These are phyloP conservation scores for Melanotaenia nigrans DNA, from an alignment of 2,797 vertebrate genomes.

Conservation along the genomic window DNA sequence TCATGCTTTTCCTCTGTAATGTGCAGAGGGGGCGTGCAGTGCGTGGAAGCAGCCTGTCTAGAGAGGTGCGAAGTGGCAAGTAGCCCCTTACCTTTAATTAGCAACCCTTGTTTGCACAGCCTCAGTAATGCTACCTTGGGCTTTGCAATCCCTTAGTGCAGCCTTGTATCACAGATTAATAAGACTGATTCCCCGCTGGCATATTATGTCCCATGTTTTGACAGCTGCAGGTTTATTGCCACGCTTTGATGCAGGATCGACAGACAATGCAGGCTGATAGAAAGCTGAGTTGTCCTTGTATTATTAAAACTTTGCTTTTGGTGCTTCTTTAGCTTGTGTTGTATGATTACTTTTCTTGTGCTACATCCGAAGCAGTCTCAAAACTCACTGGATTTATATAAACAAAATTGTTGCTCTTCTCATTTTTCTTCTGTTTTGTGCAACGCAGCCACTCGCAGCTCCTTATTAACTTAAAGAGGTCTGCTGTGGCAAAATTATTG, in stretches of 20 bases:
- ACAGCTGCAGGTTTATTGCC: slow-evolving; percentile 63
- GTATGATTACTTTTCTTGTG: slow-evolving; percentile 72
- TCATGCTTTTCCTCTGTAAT: slow-evolving; percentile 60
- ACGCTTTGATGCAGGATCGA: slow-evolving; percentile 49
- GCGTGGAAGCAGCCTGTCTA: slow-evolving; percentile 79
- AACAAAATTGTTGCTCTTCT: slow-evolving; percentile 30
- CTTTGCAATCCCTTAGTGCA: slow-evolving; percentile 74
- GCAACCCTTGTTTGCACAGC: slow-evolving; percentile 77
- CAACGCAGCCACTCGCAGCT: slow-evolving; percentile 28
- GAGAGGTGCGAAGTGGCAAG: slow-evolving; percentile 88
- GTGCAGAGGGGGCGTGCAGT: slow-evolving; percentile 80
- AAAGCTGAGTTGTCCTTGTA: slow-evolving; percentile 43
- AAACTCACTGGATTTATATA: slow-evolving; percentile 48
- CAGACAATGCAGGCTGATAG: slow-evolving; percentile 45
- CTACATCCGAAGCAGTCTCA: slow-evolving; percentile 45
- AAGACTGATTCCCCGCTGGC: slow-evolving; percentile 48
- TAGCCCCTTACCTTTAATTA: slow-evolving; percentile 73
- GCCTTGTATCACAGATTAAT: slow-evolving; percentile 69
- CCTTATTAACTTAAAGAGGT: slow-evolving; percentile 27
- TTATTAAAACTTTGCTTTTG: slow-evolving; percentile 67
- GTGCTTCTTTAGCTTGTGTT: slow-evolving; percentile 67
- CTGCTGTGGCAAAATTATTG: slow-evolving; percentile 18
- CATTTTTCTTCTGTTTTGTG: not conserved
- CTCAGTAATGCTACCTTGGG: slow-evolving; percentile 76
- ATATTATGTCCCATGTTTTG: slow-evolving; percentile 60